These are phyloP conservation scores for Pluvialis apricaria DNA, from an alignment of 2,113 vertebrate genomes.

Conservation along the genomic window DNA sequence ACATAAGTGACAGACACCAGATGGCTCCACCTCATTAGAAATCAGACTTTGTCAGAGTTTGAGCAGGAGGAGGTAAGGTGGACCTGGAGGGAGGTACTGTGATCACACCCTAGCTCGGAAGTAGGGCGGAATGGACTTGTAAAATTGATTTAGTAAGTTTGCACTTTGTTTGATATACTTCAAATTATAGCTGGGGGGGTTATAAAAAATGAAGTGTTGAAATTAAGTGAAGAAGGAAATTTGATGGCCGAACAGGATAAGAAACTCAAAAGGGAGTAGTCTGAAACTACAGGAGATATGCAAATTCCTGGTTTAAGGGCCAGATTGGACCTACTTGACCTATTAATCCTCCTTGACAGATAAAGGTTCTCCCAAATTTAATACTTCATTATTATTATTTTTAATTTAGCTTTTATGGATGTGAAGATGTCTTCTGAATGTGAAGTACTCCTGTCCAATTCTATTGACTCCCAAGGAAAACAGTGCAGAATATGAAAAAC, in stretches of 20 bases:
- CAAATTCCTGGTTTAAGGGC: not conserved
- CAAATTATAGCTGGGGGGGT: not conserved
- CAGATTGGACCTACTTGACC: not conserved
- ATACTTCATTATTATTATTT: not conserved
- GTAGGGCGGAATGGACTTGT: not conserved
- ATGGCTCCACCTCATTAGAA: conserved; percentile 52
- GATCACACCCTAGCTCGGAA: not conserved
- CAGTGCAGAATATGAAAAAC: not conserved
- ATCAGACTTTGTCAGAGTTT: not conserved
- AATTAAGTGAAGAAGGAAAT: not conserved
- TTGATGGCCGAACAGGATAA: not conserved
- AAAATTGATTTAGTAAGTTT: not conserved
- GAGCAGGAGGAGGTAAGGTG: not conserved
- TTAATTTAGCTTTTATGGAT: not conserved
- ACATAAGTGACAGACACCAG: conserved; percentile 39
- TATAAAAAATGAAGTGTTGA: not conserved
- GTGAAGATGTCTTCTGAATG: not conserved
- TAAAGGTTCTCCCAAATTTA: not conserved
- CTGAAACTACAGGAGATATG: not conserved
- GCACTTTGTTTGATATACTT: not conserved
- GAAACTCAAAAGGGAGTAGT: not conserved
- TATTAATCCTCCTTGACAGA: not conserved
- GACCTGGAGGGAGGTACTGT: not conserved
- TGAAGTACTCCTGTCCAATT: not conserved
- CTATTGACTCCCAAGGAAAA: not conserved